phyloP scores from a whole-genome alignment of 2,113 vertebrate genomes.

The Lepus americanus region DNA sequence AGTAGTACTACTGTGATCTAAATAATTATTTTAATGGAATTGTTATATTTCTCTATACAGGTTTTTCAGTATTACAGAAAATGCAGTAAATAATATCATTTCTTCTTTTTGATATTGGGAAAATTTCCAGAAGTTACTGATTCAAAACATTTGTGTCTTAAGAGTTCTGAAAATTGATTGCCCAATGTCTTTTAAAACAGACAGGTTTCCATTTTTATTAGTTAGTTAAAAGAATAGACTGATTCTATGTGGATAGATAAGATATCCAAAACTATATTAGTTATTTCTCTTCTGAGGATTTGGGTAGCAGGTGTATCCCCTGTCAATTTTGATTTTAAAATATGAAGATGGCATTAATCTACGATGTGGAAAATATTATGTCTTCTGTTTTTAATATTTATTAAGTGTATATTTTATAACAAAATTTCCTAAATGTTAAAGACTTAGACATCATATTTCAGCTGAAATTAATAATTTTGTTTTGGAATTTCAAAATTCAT shows the following conservation, averaged over 20 bases:
- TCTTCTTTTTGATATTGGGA: not conserved
- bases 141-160: not conserved
- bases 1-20: not conserved
- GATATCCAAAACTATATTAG: not conserved
- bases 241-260: not conserved
- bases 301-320: not conserved
- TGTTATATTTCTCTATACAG: not conserved
- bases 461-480: slow-evolving; percentile 25
- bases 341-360: not conserved
- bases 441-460: not conserved
- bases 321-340: not conserved
- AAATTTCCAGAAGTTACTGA: not conserved
- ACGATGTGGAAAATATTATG: not conserved
- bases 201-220: slow-evolving; percentile 47
- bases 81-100: not conserved
- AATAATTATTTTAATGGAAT: slow-evolving; percentile 31
- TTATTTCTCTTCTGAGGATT: not conserved
- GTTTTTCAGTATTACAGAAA: not conserved
- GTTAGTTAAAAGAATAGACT: not conserved
- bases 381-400: slow-evolving; percentile 22
- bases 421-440: slow-evolving; percentile 31
- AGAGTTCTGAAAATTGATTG: not conserved
- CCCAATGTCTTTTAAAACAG: not conserved
- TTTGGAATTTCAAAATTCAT: slow-evolving; percentile 37
- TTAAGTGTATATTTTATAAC: not conserved